These are phyloP conservation scores for Siderastrea siderea DNA, from an alignment of 92 coral and sea anemone species.

Conservation along the genomic window DNA sequence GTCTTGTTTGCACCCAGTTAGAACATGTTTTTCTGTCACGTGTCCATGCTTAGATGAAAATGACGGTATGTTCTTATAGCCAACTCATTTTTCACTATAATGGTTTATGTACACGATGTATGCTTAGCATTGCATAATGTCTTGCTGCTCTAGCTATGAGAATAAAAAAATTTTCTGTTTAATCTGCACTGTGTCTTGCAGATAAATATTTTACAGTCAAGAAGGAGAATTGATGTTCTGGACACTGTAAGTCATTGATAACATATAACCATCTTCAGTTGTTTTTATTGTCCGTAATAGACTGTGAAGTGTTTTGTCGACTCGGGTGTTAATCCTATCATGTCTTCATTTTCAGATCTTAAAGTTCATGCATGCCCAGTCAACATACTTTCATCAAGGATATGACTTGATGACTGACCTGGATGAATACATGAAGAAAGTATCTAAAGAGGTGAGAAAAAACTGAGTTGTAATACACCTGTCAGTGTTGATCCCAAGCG, in stretches of 20 bases:
- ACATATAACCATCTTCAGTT: neutral
- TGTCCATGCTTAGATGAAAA: too few relatives aligned
- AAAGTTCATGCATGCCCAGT: constrained; percentile 94
- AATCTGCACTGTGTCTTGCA: constrained; percentile 28
- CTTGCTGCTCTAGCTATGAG: too few relatives aligned
- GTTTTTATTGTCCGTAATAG: neutral
- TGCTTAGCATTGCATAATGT: too few relatives aligned
- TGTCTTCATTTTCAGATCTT: constrained; percentile 67
- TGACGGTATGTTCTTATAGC: too few relatives aligned
- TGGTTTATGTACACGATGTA: too few relatives aligned
- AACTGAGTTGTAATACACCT: neutral
- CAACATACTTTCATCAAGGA: constrained; percentile 95
- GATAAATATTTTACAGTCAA: constrained; percentile 95
- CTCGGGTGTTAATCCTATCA: too few relatives aligned
- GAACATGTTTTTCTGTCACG: too few relatives aligned
- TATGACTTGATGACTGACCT: constrained; percentile 91
- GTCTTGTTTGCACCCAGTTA: too few relatives aligned
- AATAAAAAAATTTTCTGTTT: neutral
- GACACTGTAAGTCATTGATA: constrained; percentile 80
- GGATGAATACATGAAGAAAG: constrained; percentile 88
- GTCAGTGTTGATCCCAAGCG: too few relatives aligned
- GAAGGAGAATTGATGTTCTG: constrained; percentile 92
- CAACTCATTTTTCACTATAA: too few relatives aligned
- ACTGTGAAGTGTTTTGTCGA: neutral
- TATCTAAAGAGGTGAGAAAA: constrained; percentile 81